Conservation (phyloP, 2,888 invertebrate species). For the Phyllotreta striolata region DNA sequence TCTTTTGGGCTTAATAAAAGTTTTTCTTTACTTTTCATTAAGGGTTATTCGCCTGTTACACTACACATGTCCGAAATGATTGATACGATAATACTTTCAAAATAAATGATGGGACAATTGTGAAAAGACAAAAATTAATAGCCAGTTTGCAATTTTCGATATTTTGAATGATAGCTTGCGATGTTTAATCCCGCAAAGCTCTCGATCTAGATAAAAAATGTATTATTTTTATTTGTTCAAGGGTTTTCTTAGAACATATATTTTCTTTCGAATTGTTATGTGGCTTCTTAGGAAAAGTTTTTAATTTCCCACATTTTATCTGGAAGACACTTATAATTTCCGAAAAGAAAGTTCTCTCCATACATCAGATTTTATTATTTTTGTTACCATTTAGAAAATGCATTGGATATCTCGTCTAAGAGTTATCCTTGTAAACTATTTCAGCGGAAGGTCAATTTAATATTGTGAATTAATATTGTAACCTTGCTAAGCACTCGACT, state of each 20-base stretch:
- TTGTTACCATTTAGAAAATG: conserved; percentile 1
- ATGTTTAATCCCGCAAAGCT: too few relatives aligned
- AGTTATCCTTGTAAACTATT: neutral
- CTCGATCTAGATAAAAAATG: too few relatives aligned
- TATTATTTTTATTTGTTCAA: too few relatives aligned
- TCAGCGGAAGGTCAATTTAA: conserved; percentile 30
- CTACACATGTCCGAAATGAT: conserved; percentile 30
- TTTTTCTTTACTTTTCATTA: conserved; percentile 36
- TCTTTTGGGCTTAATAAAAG: conserved; percentile 37
- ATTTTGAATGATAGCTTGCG: too few relatives aligned
- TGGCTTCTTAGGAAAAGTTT: too few relatives aligned
- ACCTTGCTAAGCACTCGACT: conserved; percentile 31
- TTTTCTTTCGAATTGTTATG: too few relatives aligned
- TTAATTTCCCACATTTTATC: too few relatives aligned
- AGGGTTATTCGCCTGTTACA: conserved; percentile 23
- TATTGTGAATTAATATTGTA: conserved; percentile 28
- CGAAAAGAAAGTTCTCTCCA: too few relatives aligned
- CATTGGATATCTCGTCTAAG: conserved; percentile 9
- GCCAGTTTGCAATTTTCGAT: too few relatives aligned
- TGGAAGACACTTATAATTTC: too few relatives aligned
- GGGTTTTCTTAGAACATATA: too few relatives aligned
- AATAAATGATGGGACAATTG: conserved; percentile 19
- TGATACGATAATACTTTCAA: conserved; percentile 22
- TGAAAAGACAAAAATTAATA: too few relatives aligned
- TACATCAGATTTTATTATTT: neutral